phyloP scores from a whole-genome alignment of 2,113 vertebrate genomes.

The Misgurnus mizolepis region DNA sequence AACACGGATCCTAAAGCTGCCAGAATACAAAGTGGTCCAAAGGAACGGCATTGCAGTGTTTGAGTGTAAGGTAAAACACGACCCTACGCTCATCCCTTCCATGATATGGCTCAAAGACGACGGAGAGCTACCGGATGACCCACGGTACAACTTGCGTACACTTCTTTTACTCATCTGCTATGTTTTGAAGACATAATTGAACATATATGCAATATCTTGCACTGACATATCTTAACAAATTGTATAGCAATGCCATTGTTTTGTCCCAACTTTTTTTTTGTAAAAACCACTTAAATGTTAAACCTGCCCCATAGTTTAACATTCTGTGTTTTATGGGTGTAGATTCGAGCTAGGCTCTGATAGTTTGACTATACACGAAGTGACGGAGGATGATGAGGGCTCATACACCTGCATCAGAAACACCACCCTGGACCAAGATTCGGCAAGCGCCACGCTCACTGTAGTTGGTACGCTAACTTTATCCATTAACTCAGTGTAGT shows the following conservation, averaged over 20 bases:
- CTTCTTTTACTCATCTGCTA: not conserved
- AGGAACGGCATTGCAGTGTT: constrained; percentile 81
- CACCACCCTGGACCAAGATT: constrained; percentile 90
- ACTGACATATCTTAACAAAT: too few relatives aligned
- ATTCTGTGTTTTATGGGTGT: constrained; percentile 40
- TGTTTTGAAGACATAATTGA: not conserved
- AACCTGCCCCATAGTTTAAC: too few relatives aligned
- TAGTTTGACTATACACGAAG: constrained; percentile 82
- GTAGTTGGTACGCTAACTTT: constrained; percentile 84
- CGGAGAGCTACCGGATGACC: constrained; percentile 80
- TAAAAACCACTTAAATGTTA: too few relatives aligned
- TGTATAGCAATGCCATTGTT: too few relatives aligned
- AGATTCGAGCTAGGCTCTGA: constrained; percentile 85
- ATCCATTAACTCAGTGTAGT: not conserved
- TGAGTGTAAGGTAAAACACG: constrained; percentile 92
- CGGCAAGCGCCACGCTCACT: constrained; percentile 88
- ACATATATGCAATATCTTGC: too few relatives aligned
- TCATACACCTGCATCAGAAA: constrained; percentile 91
- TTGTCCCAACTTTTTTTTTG: too few relatives aligned
- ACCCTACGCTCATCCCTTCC: constrained; percentile 79
- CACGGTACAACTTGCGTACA: constrained; percentile 74
- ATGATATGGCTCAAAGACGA: constrained; percentile 89
- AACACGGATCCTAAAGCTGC: constrained; percentile 90
- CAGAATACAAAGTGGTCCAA: constrained; percentile 87
- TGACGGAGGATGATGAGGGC: constrained; percentile 84